These are phyloP conservation scores for Drosophila melanica DNA, from an alignment of 1,140 invertebrate species.

Conservation along the genomic window DNA sequence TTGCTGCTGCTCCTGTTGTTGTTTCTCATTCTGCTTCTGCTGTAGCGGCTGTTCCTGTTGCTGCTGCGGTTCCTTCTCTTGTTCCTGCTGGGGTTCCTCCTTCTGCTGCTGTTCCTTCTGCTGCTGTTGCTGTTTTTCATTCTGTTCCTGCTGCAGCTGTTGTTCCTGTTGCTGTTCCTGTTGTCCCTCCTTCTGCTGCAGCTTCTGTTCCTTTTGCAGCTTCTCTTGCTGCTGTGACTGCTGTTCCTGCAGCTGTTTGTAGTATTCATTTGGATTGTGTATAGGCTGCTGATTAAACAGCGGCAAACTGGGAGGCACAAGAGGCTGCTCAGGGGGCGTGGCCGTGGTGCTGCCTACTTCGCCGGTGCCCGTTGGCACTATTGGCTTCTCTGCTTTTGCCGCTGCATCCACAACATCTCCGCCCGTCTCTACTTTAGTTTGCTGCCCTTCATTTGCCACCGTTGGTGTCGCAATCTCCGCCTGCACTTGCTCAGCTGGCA, in stretches of 20 bases:
- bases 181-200: not conserved
- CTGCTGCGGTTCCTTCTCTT: not conserved
- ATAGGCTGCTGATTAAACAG: constrained; percentile 58
- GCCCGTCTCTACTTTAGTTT: not conserved
- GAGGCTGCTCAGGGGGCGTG: not conserved
- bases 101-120: not conserved
- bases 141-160: not conserved
- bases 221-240: constrained; percentile 4
- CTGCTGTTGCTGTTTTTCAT: not conserved
- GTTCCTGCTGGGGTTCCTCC: not conserved
- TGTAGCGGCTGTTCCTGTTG: constrained; percentile 1
- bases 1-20: not conserved
- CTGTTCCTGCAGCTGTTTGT: constrained; percentile 56
- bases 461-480: not conserved
- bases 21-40: not conserved
- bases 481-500: no score
- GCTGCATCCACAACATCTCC: not conserved
- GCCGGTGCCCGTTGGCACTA: not conserved
- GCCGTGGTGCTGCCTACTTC: not conserved
- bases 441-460: not conserved
- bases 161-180: not conserved
- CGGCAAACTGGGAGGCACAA: constrained; percentile 38
- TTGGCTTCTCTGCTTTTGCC: not conserved
- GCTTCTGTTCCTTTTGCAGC: not conserved
- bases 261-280: constrained; percentile 59